These are phyloP conservation scores for Sabellastarte sp. DNA, from an alignment of 2,888 invertebrate species.

Conservation along the genomic window DNA sequence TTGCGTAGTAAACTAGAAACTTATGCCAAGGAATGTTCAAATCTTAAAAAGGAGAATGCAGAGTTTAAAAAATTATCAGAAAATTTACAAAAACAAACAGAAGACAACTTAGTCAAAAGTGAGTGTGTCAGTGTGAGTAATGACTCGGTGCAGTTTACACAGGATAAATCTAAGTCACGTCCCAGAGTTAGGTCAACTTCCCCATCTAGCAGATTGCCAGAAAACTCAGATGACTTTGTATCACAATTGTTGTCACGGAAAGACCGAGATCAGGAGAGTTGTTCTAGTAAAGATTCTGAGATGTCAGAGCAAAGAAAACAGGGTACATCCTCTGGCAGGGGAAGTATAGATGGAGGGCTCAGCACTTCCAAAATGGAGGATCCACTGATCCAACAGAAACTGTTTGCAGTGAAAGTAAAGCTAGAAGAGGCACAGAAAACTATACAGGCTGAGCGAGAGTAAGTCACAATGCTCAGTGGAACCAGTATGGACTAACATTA, in stretches of 20 bases:
- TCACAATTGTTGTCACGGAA: constrained; percentile 31
- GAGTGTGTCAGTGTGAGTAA: constrained; percentile 20
- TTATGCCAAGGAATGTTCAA: constrained; percentile 62
- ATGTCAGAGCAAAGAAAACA: constrained; percentile 9
- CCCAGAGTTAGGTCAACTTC: constrained; percentile 5
- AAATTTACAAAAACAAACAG: constrained; percentile 46
- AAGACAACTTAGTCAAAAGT: constrained; percentile 7
- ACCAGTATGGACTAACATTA: no score
- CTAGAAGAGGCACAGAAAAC: constrained; percentile 76
- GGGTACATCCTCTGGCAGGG: not conserved
- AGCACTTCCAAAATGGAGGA: constrained; percentile 2
- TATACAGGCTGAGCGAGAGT: constrained; percentile 74
- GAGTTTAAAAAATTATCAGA: constrained; percentile 75
- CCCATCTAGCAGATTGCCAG: not conserved
- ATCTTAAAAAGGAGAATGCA: constrained; percentile 75
- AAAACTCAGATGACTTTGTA: constrained; percentile 26
- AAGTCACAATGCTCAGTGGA: no score
- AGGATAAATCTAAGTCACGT: not conserved
- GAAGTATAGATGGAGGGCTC: not conserved
- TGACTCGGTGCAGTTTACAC: constrained; percentile 13
- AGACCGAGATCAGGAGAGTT: constrained; percentile 17
- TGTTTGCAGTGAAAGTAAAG: constrained; percentile 65
- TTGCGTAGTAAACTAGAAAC: constrained; percentile 77
- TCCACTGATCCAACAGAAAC: constrained; percentile 38
- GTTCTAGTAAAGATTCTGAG: constrained; percentile 17